Evolutionary conservation across 2,888 invertebrate genomes (phyloP).

Genomic region (Urechis unicinctus): DNA sequence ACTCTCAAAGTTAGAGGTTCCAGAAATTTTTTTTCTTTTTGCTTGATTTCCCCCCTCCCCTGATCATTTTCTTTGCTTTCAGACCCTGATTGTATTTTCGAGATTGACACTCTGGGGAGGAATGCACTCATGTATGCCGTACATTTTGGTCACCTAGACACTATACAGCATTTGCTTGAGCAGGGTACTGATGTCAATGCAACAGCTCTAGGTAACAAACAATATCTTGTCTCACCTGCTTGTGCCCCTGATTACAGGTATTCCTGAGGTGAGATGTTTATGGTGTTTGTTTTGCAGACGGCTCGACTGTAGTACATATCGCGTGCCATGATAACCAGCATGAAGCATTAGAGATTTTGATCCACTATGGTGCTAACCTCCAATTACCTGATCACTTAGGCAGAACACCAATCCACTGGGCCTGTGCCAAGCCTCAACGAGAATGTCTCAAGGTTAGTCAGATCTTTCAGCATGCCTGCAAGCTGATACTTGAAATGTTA

Average conservation of each 20-base stretch:
- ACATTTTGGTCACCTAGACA: slow-evolving; percentile 39
- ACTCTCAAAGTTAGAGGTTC: neutral
- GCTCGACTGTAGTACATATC: slow-evolving; percentile 45
- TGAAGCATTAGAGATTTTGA: slow-evolving; percentile 31
- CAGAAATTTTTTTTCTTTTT: neutral
- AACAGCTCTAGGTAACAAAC: slow-evolving; percentile 38
- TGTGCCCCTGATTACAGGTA: neutral
- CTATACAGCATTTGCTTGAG: slow-evolving; percentile 38
- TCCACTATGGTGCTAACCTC: slow-evolving; percentile 40
- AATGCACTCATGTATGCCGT: slow-evolving; percentile 44
- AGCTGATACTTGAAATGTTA: too few species aligned
- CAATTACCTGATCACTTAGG: slow-evolving; percentile 38
- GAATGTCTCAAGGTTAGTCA: slow-evolving; percentile 33
- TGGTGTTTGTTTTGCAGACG: slow-evolving; percentile 31
- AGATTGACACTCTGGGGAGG: slow-evolving; percentile 41
- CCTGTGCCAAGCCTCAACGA: slow-evolving; percentile 33
- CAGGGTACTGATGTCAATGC: slow-evolving; percentile 37
- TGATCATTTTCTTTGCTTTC: neutral
- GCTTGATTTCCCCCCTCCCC: too few species aligned
- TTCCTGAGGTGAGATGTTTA: neutral
- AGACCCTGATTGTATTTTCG: slow-evolving; percentile 34
- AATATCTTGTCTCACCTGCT: neutral
- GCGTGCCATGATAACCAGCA: slow-evolving; percentile 46
- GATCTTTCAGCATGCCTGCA: too few species aligned
- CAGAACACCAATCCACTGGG: slow-evolving; percentile 48